Conservation (phyloP, 2,888 invertebrate species). For the Horisme vitalbata region DNA sequence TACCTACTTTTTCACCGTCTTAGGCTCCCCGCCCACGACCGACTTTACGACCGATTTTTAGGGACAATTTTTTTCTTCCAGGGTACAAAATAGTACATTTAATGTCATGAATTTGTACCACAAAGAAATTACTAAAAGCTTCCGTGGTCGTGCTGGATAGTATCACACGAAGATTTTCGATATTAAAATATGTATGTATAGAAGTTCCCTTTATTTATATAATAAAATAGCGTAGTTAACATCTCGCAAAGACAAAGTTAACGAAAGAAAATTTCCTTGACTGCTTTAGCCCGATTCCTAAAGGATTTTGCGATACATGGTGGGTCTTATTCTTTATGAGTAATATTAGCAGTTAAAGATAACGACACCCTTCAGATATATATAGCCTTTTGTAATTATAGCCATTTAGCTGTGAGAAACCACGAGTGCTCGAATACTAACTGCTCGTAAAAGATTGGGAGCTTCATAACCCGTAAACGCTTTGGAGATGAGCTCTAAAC, state of each 20-base stretch:
- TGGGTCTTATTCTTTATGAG: slow-evolving; percentile 16
- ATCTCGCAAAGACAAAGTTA: slow-evolving; percentile 27
- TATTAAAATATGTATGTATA: neutral
- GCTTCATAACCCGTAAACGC: slow-evolving; percentile 24
- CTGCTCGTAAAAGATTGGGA: slow-evolving; percentile 18
- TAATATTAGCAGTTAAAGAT: slow-evolving; percentile 10
- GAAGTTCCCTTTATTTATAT: neutral
- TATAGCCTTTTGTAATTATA: no score
- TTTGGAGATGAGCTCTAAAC: slow-evolving; percentile 21
- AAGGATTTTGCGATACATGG: slow-evolving; percentile 18
- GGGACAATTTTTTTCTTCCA: no score
- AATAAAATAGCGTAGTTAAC: slow-evolving; percentile 23
- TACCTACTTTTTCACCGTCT: no score
- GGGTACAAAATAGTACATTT: no score
- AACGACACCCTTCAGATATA: no score
- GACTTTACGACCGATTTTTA: no score
- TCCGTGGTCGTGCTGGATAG: no score
- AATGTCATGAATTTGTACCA: no score
- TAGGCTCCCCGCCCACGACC: no score
- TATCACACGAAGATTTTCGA: no score
- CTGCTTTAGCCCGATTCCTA: slow-evolving; percentile 19
- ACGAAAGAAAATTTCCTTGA: slow-evolving; percentile 32
- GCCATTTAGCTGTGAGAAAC: slow-evolving; percentile 19
- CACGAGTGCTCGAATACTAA: slow-evolving; percentile 27
- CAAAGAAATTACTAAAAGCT: no score